A percentile compares a stretch with the other conserved stretches of the same genome.
phyloP scores from a whole-genome alignment of 2,888 invertebrate species.

The Xylota segnis region DNA sequence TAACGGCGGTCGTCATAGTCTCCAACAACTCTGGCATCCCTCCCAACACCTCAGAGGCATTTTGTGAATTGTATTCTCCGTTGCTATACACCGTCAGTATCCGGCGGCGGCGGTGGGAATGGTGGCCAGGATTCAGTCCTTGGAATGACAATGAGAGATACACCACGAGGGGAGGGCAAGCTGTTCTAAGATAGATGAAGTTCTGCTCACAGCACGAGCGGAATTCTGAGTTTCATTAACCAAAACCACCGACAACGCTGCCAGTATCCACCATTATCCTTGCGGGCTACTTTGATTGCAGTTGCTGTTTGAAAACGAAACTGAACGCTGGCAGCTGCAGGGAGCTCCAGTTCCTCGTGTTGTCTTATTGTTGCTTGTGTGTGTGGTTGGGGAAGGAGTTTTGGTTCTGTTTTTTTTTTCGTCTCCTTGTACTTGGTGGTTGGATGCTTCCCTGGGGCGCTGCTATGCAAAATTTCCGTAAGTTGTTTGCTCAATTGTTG shows the following conservation, averaged over 20 bases:
- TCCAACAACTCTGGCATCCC: not conserved
- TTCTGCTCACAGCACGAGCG: slow-evolving; percentile 17
- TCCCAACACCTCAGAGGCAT: not conserved
- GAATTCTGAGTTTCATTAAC: slow-evolving; percentile 57
- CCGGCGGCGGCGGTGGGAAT: no score
- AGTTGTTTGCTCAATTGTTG: slow-evolving; percentile 26
- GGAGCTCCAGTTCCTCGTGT: slow-evolving; percentile 15
- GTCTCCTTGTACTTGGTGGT: slow-evolving; percentile 21
- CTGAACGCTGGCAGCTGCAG: not conserved
- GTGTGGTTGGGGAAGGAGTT: not conserved
- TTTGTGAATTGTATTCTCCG: slow-evolving; percentile 10
- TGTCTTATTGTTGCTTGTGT: slow-evolving; percentile 77
- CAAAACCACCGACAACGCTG: slow-evolving; percentile 73
- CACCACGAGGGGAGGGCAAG: not conserved
- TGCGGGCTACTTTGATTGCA: slow-evolving; percentile 78
- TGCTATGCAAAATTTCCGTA: slow-evolving; percentile 6
- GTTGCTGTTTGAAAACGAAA: slow-evolving; percentile 79
- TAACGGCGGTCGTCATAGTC: slow-evolving; percentile 30
- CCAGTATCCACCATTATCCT: slow-evolving; percentile 75
- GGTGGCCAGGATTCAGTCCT: not conserved
- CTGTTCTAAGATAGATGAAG: slow-evolving; percentile 27
- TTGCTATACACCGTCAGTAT: not conserved
- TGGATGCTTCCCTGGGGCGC: slow-evolving; percentile 30
- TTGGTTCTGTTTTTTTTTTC: not conserved
- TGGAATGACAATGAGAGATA: not conserved